Base-by-base conservation (phyloP, 64 coral and sea anemone species). In the Pachyseris speciosa region DNA sequence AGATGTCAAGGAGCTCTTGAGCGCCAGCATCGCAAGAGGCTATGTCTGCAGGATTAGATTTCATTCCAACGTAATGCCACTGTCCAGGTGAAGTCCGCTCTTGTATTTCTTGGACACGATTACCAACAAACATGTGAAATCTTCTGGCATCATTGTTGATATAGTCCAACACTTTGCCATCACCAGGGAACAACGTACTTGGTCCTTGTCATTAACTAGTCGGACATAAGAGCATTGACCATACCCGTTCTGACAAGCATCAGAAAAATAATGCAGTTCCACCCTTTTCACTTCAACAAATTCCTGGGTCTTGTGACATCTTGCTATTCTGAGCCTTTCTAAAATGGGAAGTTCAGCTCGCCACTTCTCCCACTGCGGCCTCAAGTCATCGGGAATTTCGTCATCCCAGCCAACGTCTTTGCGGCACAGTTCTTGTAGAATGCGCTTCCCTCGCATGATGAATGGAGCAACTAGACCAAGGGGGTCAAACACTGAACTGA, bases 91-190 rank as follows among this genome's bases (percentile, higher is more conserved):
- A 69, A 2, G 66, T 69, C 9, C 20, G 16, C 2, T 65, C 25
- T 2, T 52, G 85, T 30, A 87, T 87, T 73, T 87, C 67, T 52
- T 87, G 67, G 27, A 87, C 85, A 19, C 85, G n/a, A 87, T 87
- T 87, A 11, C 26, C 85, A 30, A 74, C 69, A 26, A 47, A 88
- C 4, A 88, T 70, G 34, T 89, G 87, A n/a, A 78, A 89, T 34
- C 86, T 29, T 32, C 44, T 76, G 25, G 27, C 29, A 26, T 78
- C 28, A 48, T 78, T 78, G 40, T 41, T 50, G 72, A 89, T 89
- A 15, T 89, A 89, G 11, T 72, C 87, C 13, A 77, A 28, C 0
- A 89, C 69, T 88, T 88, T 9, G 41, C 86, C 8, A 59, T 61
- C 9, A 75, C 86, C 19, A 88, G 34, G 31, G 30, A 24, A 33